Base-by-base conservation (phyloP, 2,888 invertebrate genomes). In the Eilema griseolum region DNA sequence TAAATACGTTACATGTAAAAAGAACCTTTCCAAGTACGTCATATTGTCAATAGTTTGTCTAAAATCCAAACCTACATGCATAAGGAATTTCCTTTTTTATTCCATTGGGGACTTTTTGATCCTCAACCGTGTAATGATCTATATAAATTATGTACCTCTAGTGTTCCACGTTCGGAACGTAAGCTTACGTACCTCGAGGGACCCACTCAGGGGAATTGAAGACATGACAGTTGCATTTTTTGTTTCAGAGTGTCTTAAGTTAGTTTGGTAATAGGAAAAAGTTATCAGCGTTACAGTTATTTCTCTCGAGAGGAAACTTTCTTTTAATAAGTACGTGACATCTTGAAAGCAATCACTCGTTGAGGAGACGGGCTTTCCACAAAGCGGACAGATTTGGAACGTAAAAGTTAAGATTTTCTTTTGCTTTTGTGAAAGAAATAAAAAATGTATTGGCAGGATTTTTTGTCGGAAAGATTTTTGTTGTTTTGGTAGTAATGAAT, bases 171-270 rank as follows among this genome's bases (percentile, higher is more conserved):
- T 56, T 60, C 24, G 41, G 28, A 60, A 60, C 60, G 24, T 20
- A n/a, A 41, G 23, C 14, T 24, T 67, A 61, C 14, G n/a, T n/a
- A 0, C 31, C 56, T 67, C 56, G n/a, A 23, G 67, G 33, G 67
- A 62, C 8, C 12, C 20, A 62, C 62, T 61, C 56, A 5, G 20
- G 52, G 56, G 67, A 62, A 62, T 33, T 56, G 23, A 24, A 52
- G 10, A 60, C 24, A 46, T 67, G 68, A 66, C 61, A 60, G 64
- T 56, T 60, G 46, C 62, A 57, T 60, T 64, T n/a, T 60, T 63
- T 64, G 62, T 67, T 71, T 59, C 56, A 65, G n/a, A n/a, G 33
- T 31, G 60, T 67, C 64, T 52, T 61, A 31, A 52, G 41, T 11
- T n/a, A 52, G 46, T 67, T 67, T 12, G n/a, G 31, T 60, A 60